Conservation (phyloP, 2,888 invertebrate genomes). For the Mystacides longicornis region DNA sequence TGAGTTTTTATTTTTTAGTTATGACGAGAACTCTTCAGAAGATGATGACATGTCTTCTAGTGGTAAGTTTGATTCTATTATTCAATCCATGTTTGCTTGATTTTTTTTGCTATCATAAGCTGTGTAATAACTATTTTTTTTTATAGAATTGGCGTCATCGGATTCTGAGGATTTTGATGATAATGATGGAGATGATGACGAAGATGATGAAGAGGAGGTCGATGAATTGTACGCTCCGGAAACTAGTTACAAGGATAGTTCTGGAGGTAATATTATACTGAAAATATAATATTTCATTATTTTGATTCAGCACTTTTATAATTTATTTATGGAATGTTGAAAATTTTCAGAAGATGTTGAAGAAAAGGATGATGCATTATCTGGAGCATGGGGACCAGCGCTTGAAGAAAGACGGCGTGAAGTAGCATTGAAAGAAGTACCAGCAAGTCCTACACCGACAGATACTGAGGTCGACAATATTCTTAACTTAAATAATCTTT, state of each 20-base stretch:
- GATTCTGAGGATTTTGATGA: conserved; percentile 5
- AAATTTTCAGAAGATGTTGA: conserved; percentile 22
- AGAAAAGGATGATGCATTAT: conserved; percentile 45
- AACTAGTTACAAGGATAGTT: conserved; percentile 5
- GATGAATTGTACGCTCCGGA: conserved; percentile 11
- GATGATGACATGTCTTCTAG: background rate
- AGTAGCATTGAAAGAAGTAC: conserved; percentile 33
- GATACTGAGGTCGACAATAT: conserved; percentile 31
- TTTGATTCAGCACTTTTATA: background rate
- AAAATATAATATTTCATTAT: background rate
- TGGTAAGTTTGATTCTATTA: background rate
- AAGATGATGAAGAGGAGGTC: conserved; percentile 53
- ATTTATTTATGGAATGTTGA: background rate
- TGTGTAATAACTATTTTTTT: too few species aligned
- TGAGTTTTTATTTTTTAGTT: background rate
- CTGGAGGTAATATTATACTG: conserved; percentile 4
- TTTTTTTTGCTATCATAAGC: too few species aligned
- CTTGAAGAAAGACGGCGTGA: conserved; percentile 43
- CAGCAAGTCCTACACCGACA: conserved; percentile 37
- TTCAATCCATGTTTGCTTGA: too few species aligned
- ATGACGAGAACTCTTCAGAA: background rate
- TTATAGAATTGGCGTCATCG: conserved; percentile 1
- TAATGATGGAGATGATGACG: conserved; percentile 39
- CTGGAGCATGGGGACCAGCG: conserved; percentile 54
- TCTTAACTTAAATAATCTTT: background rate